Base-by-base conservation (phyloP, 2,888 invertebrate species). In the Apodemia zela region DNA sequence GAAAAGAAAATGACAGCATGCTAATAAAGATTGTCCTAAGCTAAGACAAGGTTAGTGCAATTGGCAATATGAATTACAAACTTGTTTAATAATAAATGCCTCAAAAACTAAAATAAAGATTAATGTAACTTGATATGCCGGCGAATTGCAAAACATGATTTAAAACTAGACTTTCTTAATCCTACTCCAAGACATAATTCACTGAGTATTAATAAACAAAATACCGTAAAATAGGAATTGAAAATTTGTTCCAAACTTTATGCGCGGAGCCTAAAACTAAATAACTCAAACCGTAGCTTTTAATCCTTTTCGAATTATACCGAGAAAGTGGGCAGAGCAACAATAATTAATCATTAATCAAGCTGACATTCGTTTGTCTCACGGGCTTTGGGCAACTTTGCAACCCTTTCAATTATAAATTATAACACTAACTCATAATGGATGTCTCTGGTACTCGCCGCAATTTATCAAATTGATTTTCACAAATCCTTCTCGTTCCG, bases 321-420 rank as follows among this genome's bases (percentile, higher is more conserved):
- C 65, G 67, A 68, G 75, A 73, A 75, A 75, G 75, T 72, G 73
- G 74, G 68, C 72, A 94, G 80, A 67, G 93, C 94, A 94, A 94
- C 94, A 94, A 91, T 77, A 85, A 85, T 84, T 85, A 82, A 83
- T 89, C 85, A 89, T 89, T 85, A 83, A 85, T 86, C 85, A 87
- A 77, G 72, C 75, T 80, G 87, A 86, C 86, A 83, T 85, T 81
- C 84, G 88, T 87, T 87, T 87, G 87, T 87, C 89, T 82, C 87
- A 66, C 66, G 80, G 76, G 84, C 70, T 70, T 72, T 73, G 67
- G 71, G 74, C 75, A 88, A 87, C 81, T 88, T 84, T 79, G 75
- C 79, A 82, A 85, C 85, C 89, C 87, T 85, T 88, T 87, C 89
- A 85, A 89, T 89, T 88, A 87, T 86, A 82, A 90, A 87, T 89